These are phyloP conservation scores for Araneus ventricosus DNA, from an alignment of 1,140 invertebrate species.

Conservation along the genomic window DNA sequence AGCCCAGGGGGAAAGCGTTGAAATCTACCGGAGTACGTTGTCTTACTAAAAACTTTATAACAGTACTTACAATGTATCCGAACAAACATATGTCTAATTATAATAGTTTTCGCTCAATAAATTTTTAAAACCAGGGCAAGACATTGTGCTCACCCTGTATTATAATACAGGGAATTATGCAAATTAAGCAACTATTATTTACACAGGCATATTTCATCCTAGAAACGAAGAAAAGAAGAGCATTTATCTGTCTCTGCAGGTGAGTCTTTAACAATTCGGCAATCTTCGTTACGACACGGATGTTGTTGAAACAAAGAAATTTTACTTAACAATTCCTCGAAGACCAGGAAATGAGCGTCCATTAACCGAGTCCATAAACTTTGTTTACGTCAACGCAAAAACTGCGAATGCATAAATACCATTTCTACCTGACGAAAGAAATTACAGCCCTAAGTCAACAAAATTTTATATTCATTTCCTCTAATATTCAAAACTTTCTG, in stretches of 20 bases:
- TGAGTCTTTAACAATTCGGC: not conserved
- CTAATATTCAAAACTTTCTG: not conserved
- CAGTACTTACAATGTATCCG: too few species aligned
- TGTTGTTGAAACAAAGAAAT: conserved; percentile 29
- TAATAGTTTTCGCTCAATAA: too few species aligned
- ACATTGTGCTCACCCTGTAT: too few species aligned
- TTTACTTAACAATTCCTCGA: not conserved
- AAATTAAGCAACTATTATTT: too few species aligned
- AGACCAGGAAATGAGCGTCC: not conserved
- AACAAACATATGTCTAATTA: too few species aligned
- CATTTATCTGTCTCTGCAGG: not conserved
- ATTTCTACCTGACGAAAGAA: not conserved
- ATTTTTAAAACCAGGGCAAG: too few species aligned
- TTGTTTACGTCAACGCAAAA: not conserved
- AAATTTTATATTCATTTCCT: conserved; percentile 45
- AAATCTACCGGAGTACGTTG: too few species aligned
- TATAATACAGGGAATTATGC: too few species aligned
- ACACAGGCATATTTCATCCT: too few species aligned
- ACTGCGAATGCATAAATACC: not conserved
- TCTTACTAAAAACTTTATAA: too few species aligned
- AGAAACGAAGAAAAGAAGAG: not conserved
- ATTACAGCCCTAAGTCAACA: conserved; percentile 50
- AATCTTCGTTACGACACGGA: not conserved
- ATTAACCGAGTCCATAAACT: not conserved
- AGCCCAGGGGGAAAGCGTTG: too few species aligned